Evolutionary conservation across 2,797 vertebrate genomes (phyloP).

Genomic region (Crax fasciolata): DNA sequence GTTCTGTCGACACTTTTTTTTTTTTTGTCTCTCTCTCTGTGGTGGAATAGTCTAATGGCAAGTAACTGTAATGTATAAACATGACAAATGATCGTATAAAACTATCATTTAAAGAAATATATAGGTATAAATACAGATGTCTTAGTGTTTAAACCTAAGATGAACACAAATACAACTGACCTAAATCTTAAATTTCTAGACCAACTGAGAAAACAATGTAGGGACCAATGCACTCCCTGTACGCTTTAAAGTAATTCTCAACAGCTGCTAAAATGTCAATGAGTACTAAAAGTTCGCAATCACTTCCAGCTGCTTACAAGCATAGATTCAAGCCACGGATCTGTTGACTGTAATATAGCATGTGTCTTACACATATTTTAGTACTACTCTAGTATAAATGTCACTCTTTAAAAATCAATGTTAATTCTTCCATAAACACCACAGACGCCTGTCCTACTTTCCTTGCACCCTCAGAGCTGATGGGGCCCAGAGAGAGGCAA

Average conservation of each 20-base stretch:
- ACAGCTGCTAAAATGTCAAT: not conserved
- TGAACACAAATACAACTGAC: not conserved
- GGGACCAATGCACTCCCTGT: not conserved
- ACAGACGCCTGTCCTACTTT: not conserved
- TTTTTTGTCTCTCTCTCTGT: not conserved
- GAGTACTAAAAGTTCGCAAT: not conserved
- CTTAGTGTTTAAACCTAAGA: not conserved
- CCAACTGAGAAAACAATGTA: not conserved
- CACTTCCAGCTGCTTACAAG: not conserved
- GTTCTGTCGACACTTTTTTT: not conserved
- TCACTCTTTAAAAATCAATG: not conserved
- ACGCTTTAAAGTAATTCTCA: not conserved
- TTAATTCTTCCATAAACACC: not conserved
- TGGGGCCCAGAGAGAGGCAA: not conserved
- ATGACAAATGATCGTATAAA: not conserved
- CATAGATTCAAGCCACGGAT: rapidly evolving
- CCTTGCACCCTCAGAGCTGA: not conserved
- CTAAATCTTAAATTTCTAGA: not conserved
- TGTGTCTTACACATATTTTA: not conserved
- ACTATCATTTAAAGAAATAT: not conserved
- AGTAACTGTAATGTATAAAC: not conserved
- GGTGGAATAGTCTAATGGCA: not conserved
- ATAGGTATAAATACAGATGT: not conserved
- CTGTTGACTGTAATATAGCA: not conserved
- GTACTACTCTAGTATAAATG: not conserved